These are phyloP conservation scores for Gephyroberyx darwinii DNA, from an alignment of 2,797 vertebrate species.

Conservation along the genomic window DNA sequence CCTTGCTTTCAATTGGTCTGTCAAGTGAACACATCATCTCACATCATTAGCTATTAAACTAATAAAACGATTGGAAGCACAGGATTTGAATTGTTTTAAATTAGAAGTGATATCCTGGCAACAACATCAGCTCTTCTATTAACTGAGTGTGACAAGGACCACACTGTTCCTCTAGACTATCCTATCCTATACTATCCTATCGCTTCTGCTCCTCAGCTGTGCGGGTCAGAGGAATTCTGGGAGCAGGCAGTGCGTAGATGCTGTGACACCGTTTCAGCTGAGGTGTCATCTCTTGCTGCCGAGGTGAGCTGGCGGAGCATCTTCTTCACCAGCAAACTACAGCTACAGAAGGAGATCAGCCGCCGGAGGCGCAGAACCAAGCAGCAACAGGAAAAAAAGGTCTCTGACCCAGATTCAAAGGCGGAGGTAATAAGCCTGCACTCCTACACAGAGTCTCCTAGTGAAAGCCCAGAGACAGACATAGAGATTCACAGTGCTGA, in stretches of 20 bases:
- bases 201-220: constrained; percentile 71
- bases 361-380: constrained; percentile 67
- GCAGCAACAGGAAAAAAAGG: constrained; percentile 10
- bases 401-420: constrained; percentile 4
- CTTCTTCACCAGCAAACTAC: constrained; percentile 86
- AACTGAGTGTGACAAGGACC: too few species aligned
- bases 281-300: constrained; percentile 78
- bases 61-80: too few species aligned
- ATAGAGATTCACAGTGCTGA: constrained; percentile 3
- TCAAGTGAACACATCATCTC: too few species aligned
- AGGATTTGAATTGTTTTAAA: not conserved
- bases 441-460: not conserved
- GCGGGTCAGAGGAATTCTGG: constrained; percentile 83
- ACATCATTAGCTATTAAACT: too few species aligned
- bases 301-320: constrained; percentile 85
- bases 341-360: constrained; percentile 84
- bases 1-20: not conserved
- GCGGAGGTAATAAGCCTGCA: not conserved
- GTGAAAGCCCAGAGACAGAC: constrained; percentile 22
- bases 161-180: too few species aligned
- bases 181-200: too few species aligned
- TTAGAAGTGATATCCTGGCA: not conserved
- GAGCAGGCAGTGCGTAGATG: constrained; percentile 77
- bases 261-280: constrained; percentile 77
- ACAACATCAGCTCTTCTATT: not conserved